Evolutionary conservation across 2,113 vertebrate species (phyloP).

Genomic region (Sinosuthora webbiana): DNA sequence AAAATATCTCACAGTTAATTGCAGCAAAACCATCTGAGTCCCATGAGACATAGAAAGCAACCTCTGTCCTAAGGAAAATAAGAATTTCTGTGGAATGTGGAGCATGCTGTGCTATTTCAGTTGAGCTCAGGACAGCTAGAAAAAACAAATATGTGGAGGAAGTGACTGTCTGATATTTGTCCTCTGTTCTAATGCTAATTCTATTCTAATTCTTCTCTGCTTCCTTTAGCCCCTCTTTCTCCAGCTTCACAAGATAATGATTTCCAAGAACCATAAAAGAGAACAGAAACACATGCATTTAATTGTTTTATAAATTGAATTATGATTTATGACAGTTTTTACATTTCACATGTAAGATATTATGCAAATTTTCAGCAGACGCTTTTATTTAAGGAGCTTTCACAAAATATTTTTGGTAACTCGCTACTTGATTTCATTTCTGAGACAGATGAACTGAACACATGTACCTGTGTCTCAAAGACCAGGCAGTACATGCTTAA

Average conservation of each 20-base stretch:
- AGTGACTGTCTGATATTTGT: background rate
- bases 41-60: background rate
- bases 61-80: constrained; percentile 6
- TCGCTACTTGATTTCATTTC: constrained; percentile 18
- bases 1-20: constrained; percentile 22
- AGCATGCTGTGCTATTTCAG: constrained; percentile 4
- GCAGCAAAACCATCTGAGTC: background rate
- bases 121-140: background rate
- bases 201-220: background rate
- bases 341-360: background rate
- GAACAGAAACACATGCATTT: constrained; percentile 31
- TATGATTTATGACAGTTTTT: constrained; percentile 29
- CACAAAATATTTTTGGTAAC: background rate
- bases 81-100: constrained; percentile 1
- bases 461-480: background rate
- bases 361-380: constrained; percentile 31
- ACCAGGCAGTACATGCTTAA: background rate
- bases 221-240: background rate
- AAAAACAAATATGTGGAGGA: background rate
- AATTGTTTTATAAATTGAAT: constrained; percentile 45
- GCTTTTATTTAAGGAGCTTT: background rate
- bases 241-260: background rate
- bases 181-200: background rate
- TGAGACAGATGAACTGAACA: background rate
- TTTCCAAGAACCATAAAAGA: constrained; percentile 29